Conservation (phyloP, 2,888 invertebrate genomes). For the Mesopsocus fuscifrons region DNA sequence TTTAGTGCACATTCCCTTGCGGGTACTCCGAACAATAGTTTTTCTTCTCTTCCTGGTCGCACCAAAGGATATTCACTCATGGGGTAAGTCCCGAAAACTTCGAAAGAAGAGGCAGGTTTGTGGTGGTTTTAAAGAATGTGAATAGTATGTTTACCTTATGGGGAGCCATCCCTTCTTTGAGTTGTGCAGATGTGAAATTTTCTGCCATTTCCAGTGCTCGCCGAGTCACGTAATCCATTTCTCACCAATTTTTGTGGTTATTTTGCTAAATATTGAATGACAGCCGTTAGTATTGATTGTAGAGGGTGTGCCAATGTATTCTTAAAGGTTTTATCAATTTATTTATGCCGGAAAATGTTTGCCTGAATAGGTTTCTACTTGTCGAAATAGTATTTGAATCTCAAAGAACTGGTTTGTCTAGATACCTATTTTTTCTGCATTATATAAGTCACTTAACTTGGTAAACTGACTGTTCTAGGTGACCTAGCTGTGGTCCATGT, state of each 20-base stretch:
- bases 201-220: not conserved
- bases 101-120: too few species aligned
- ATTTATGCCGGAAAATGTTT: too few species aligned
- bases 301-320: too few species aligned
- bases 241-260: not conserved
- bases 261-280: not conserved
- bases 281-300: too few species aligned
- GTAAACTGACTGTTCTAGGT: too few species aligned
- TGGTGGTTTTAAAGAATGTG: not conserved
- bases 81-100: constrained; percentile 24
- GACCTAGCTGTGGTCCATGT: too few species aligned
- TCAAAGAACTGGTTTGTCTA: too few species aligned
- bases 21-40: constrained; percentile 13
- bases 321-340: too few species aligned
- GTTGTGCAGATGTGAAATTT: not conserved
- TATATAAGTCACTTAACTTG: too few species aligned
- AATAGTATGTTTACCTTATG: not conserved
- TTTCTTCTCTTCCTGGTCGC: constrained; percentile 16
- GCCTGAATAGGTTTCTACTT: too few species aligned
- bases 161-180: not conserved
- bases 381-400: too few species aligned
- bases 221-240: not conserved
- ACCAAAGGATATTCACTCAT: constrained; percentile 19
- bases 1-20: not conserved
- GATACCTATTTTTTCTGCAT: too few species aligned